phyloP scores from a whole-genome alignment of 1,140 invertebrate genomes.

The Drosophila melanica region DNA sequence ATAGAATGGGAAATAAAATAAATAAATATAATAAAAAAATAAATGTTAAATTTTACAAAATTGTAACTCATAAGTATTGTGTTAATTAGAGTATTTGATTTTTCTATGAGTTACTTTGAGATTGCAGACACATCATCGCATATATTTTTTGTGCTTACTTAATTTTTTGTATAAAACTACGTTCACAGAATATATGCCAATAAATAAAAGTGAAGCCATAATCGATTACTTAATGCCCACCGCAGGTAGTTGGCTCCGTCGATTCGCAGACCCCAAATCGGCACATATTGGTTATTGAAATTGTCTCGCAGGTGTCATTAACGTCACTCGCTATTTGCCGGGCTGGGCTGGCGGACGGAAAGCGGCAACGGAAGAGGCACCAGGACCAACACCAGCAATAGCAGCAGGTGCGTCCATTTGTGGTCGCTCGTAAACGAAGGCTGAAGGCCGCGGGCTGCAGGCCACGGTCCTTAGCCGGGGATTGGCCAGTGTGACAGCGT shows the following conservation, averaged over 20 bases:
- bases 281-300: constrained; percentile 78
- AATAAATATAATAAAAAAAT: no score
- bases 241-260: constrained; percentile 28
- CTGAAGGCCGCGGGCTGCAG: constrained; percentile 13
- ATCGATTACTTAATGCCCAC: constrained; percentile 53
- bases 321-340: constrained; percentile 55
- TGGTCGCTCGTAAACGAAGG: constrained; percentile 52
- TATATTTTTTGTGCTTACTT: not conserved
- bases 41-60: no score
- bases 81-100: no score
- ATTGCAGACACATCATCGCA: not conserved
- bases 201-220: constrained; percentile 32
- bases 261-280: constrained; percentile 55
- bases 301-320: constrained; percentile 80
- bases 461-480: constrained; percentile 2
- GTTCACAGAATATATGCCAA: not conserved
- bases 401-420: constrained; percentile 74
- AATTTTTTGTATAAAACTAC: constrained; percentile 3
- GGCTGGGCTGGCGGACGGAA: constrained; percentile 5
- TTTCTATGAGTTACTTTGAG: no score
- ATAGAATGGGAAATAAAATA: no score
- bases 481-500: constrained; percentile 20
- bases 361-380: not conserved
- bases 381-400: not conserved
- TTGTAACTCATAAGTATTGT: no score